Conservation (phyloP, 2,888 invertebrate genomes). For the Amblyjoppa fuscipennis region DNA sequence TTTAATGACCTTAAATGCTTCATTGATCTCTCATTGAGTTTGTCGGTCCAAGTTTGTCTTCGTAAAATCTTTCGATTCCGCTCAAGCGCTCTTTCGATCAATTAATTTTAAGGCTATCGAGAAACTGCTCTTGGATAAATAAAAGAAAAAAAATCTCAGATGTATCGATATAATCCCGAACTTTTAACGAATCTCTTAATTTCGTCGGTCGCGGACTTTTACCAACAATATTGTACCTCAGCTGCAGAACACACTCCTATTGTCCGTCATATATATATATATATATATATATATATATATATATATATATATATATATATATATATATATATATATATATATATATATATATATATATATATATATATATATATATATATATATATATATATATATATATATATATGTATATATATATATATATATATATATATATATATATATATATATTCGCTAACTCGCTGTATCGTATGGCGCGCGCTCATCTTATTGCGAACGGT, state of each 20-base stretch:
- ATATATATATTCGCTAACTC: constrained; percentile 27
- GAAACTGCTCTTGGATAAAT: background rate
- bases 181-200: background rate
- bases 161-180: background rate
- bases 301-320: no score
- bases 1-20: no score
- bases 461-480: background rate
- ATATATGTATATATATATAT: no score
- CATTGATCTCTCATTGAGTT: background rate
- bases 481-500: background rate
- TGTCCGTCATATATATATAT: no score
- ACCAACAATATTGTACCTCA: background rate
- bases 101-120: background rate
- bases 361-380: no score
- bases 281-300: no score
- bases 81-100: background rate
- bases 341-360: no score
- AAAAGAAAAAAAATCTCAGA: background rate
- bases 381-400: no score
- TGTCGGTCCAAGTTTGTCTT: background rate
- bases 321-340: no score
- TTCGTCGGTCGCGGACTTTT: background rate
- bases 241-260: background rate
- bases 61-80: background rate
- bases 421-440: no score